Evolutionary conservation across 2,113 vertebrate species (phyloP), one percentile per base, ranked within the genome.

Genomic region (Dryoscopus gambensis): DNA sequence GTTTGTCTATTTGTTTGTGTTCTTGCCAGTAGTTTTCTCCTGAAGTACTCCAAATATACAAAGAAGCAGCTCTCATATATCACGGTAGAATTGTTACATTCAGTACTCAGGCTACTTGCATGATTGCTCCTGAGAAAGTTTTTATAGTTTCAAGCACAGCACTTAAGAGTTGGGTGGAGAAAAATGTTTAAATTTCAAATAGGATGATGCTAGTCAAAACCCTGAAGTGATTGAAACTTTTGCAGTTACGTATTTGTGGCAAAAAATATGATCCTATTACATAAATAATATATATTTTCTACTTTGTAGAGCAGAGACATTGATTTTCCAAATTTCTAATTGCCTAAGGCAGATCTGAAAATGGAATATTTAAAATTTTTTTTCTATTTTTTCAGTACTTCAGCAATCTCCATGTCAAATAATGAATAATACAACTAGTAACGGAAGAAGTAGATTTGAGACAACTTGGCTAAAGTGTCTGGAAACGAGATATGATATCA

Each of bases 201-300:
- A 67, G n/a, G 59, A 52, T 77, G 55, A 77, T 65, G 57, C 37
- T 53, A 22, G 1, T 91, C 62, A 85, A 91, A 91, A 59, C 19
- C 22, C 22, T 63, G 37, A 92, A 74, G 55, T 53, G 67, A 85
- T 3, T 80, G 37, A 76, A 94, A 95, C 37, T 62, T 92, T 21
- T 77, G 40, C 23, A 81, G 52, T 67, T 74, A 74, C 5, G 10
- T 52, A 63, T 77, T 83, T 73, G n/a, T 56, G 11, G 62, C 57
- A 92, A 95, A 90, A 90, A 94, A 79, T 83, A 87, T 8, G 23
- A 33, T 40, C 37, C 23, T 49, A 42, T 52, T 83, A 69, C 42
- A 94, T 94, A 27, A 95, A 86, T 93, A 94, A 93, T 95, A 68
- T 9, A 80, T 84, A 67, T 74, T 90, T 94, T 77, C 50, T 83